Conservation (phyloP, 2,888 invertebrate genomes). For the Plebejus melissa region DNA sequence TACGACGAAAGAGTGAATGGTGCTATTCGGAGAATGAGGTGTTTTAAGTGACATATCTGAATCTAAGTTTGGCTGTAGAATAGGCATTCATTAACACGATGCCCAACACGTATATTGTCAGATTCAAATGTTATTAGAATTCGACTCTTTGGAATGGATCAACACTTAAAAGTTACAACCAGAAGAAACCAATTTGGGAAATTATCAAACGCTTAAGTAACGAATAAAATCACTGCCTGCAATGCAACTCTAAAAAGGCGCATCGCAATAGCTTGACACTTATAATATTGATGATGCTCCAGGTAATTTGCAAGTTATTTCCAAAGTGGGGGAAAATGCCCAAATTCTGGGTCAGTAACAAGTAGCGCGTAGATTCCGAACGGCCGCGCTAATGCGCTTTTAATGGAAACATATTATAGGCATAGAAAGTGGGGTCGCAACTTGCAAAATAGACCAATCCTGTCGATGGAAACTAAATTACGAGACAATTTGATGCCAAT, state of each 20-base stretch:
- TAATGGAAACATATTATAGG: constrained; percentile 59
- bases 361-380: constrained; percentile 15
- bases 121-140: too few relatives aligned
- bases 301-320: constrained; percentile 5
- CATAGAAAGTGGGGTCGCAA: constrained; percentile 55
- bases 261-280: background rate
- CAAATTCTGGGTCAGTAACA: constrained; percentile 22
- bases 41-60: background rate
- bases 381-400: constrained; percentile 54
- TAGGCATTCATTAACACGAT: too few relatives aligned
- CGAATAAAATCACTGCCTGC: too few relatives aligned
- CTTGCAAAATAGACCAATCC: constrained; percentile 28
- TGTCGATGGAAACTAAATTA: constrained; percentile 33
- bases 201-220: too few relatives aligned
- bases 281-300: background rate
- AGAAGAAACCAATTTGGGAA: too few relatives aligned
- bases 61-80: too few relatives aligned
- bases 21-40: too few relatives aligned
- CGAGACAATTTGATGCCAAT: constrained; percentile 48
- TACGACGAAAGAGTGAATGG: background rate
- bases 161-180: too few relatives aligned
- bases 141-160: too few relatives aligned
- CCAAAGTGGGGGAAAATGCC: constrained; percentile 21
- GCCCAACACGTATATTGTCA: too few relatives aligned
- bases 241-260: too few relatives aligned